A percentile compares a stretch with the other conserved stretches of the same genome.
Evolutionary conservation across 2,113 vertebrate genomes (phyloP).

Genomic region (Rousettus leschenaultii): DNA sequence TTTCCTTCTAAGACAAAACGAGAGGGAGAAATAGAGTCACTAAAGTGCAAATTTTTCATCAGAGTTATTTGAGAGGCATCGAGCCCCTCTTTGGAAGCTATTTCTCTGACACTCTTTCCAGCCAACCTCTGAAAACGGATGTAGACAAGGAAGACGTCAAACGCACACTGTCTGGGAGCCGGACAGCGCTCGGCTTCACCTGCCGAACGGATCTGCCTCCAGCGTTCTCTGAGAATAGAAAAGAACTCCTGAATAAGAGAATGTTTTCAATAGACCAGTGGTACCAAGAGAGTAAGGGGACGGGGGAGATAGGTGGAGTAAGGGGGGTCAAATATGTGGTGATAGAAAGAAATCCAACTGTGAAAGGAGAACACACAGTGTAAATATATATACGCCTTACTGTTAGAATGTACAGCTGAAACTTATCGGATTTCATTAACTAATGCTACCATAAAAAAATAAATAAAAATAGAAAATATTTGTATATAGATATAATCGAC

Average conservation of each 20-base stretch:
- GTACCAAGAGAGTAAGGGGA: too few species aligned
- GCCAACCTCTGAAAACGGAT: not conserved
- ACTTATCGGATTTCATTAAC: too few species aligned
- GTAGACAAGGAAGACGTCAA: rapidly evolving
- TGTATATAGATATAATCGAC: not conserved
- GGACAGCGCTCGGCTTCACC: too few species aligned
- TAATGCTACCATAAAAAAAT: too few species aligned
- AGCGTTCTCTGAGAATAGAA: not conserved
- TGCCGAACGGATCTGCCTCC: not conserved
- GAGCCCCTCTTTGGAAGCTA: not conserved
- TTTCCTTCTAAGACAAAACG: not conserved
- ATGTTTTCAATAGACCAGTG: not conserved
- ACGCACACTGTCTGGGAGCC: not conserved
- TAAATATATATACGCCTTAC: too few species aligned
- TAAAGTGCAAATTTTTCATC: not conserved
- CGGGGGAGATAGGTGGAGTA: too few species aligned
- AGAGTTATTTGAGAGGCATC: not conserved
- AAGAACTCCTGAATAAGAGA: not conserved
- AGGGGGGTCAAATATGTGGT: too few species aligned
- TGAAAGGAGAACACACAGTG: too few species aligned
- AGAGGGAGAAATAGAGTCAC: not conserved
- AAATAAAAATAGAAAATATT: not conserved
- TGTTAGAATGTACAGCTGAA: too few species aligned
- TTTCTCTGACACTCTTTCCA: not conserved
- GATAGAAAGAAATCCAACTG: too few species aligned